A percentile compares a stretch with the other conserved stretches of the same genome.
These are phyloP conservation scores for Threskiornis aethiopicus DNA, from an alignment of 2,797 vertebrate genomes.

Conservation along the genomic window DNA sequence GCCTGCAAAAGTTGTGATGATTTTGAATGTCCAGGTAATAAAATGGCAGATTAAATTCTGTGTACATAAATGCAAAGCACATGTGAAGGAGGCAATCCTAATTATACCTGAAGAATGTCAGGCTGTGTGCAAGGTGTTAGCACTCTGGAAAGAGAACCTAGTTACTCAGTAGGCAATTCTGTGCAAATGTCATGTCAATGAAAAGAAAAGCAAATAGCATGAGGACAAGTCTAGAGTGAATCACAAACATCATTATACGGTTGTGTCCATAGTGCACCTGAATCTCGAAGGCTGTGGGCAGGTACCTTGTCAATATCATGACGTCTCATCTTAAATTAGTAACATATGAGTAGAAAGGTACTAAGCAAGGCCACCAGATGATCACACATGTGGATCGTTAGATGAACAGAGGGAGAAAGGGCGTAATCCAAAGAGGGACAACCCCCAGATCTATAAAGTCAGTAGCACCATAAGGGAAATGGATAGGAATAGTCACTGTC, in stretches of 20 bases:
- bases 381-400: background rate
- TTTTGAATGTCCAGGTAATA: background rate
- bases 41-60: background rate
- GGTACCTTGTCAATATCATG: fast-evolving
- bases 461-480: background rate
- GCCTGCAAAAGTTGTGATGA: background rate
- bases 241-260: background rate
- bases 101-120: background rate
- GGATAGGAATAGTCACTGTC: background rate
- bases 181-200: fast-evolving
- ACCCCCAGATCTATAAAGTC: fast-evolving
- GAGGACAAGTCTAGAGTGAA: background rate
- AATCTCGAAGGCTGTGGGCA: background rate
- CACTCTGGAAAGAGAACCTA: background rate
- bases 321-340: fast-evolving
- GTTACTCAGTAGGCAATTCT: background rate
- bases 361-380: background rate
- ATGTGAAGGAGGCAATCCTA: background rate
- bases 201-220: background rate
- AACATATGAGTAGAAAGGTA: background rate
- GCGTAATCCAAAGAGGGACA: background rate
- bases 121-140: background rate
- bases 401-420: background rate
- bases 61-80: background rate
- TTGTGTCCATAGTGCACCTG: background rate